Evolutionary conservation across 23 tunicate genomes (phyloP), one percentile per base, ranked within the genome.

Genomic region (Diplosoma virens): DNA sequence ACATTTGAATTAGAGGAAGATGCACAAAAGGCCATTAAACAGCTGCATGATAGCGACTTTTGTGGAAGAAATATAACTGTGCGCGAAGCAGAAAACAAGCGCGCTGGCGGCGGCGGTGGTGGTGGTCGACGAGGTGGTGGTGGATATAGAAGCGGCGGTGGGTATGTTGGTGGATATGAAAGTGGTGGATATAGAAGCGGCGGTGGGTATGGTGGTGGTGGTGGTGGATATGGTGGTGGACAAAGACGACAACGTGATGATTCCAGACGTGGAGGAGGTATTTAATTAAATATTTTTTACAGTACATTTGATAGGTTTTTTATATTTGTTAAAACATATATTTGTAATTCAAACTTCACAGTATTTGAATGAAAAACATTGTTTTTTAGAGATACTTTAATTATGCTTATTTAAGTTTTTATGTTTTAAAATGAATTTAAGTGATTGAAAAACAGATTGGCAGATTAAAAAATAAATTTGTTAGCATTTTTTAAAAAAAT

Each of bases 81-180:
- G 0, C 47, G 31, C 14, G 81, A 77, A 37, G 81, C 81, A 14
- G 16, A 34, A 22, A 23, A 32, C 31, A 30, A 34, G 6, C 32
- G 81, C 24, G 48, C 56, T 34, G 71, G 81, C 24, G 71, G 71
- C 54, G 81, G 81, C 14, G 81, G 81, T 2, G 79, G 79, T 2
- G 24, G 52, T 11, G 52, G 52, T 11, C 11, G 52, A 46, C 16
- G 16, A 11, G 52, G 52, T 46, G 52, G 52, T 11, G 52, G 52
- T 46, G 52, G 52, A 11, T 11, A 16, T 11, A 11, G 16, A 11
- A 16, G 52, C 52, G 52, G 52, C 52, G 52, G 52, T 11, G 16
- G 66, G 9, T 7, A 58, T 16, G 66, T 16, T 14, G 21, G 66
- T 27, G 36, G 71, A 6, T 27, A 32, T 52, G 79, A 66, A 27